These are phyloP conservation scores for Microtus richardsoni DNA, from an alignment of 2,113 vertebrate species.

Conservation along the genomic window DNA sequence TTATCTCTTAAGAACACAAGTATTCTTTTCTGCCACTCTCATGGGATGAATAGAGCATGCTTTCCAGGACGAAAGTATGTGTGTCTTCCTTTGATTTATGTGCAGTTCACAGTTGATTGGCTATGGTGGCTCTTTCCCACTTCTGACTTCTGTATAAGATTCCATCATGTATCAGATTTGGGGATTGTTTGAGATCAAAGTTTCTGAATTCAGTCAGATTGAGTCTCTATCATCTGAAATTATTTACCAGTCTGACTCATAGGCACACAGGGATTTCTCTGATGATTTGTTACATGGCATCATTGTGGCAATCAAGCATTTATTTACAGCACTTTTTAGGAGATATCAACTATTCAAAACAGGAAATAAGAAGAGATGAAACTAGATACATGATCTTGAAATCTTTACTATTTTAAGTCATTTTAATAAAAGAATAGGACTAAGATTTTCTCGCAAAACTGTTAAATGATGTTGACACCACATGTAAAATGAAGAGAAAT, in stretches of 20 bases:
- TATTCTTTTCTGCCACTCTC: not conserved
- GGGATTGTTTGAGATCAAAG: not conserved
- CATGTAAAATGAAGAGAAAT: not conserved
- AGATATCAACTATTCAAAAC: not conserved
- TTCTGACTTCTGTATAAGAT: not conserved
- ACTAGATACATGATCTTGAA: not conserved
- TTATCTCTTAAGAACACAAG: not conserved
- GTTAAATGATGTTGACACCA: not conserved
- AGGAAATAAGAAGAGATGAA: not conserved
- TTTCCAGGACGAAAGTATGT: not conserved
- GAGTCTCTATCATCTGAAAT: not conserved
- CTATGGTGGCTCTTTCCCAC: too few relatives aligned
- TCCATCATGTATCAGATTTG: not conserved
- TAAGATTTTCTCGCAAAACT: not conserved
- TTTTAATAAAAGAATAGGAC: not conserved
- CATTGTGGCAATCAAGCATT: not conserved
- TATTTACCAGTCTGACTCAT: not conserved
- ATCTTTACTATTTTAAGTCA: not conserved
- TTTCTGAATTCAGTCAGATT: not conserved
- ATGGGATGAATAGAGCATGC: too few relatives aligned
- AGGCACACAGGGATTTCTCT: not conserved
- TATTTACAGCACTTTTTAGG: not conserved
- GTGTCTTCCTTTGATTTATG: not conserved
- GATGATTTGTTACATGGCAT: not conserved
- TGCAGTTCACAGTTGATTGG: not conserved